phyloP scores from a whole-genome alignment of 1,140 invertebrate genomes.

The Drosophila busckii region DNA sequence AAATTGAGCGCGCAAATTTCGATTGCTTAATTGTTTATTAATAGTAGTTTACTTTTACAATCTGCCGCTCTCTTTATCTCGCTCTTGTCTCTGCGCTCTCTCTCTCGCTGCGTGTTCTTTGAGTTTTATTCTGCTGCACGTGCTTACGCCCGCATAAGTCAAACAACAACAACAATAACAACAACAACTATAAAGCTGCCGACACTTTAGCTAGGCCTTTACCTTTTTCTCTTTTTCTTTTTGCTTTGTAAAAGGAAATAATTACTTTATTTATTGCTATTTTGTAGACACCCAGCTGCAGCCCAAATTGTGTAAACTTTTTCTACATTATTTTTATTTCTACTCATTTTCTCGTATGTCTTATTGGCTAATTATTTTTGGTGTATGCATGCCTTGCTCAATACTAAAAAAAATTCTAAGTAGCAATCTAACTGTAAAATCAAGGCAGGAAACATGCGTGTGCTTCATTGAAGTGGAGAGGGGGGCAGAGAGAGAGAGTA shows the following conservation, averaged over 20 bases:
- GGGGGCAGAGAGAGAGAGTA: too few relatives aligned
- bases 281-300: slow-evolving; percentile 40
- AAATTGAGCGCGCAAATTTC: slow-evolving; percentile 22
- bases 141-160: slow-evolving; percentile 44
- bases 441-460: slow-evolving; percentile 50
- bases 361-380: slow-evolving; percentile 60
- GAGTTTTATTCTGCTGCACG: slow-evolving; percentile 29
- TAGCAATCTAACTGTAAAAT: slow-evolving; percentile 63
- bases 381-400: slow-evolving; percentile 20
- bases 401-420: slow-evolving; percentile 39
- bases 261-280: slow-evolving; percentile 64
- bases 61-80: slow-evolving; percentile 12
- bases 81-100: not conserved
- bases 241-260: slow-evolving; percentile 69
- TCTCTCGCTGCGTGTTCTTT: slow-evolving; percentile 12
- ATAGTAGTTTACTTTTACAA: too few relatives aligned
- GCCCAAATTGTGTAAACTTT: slow-evolving; percentile 56
- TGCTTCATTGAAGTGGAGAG: too few relatives aligned
- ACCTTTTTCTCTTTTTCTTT: slow-evolving; percentile 3
- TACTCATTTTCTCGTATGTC: slow-evolving; percentile 5
- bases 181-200: slow-evolving; percentile 3
- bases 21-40: slow-evolving; percentile 30
- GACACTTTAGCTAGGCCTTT: slow-evolving; percentile 12
- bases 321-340: slow-evolving; percentile 2
- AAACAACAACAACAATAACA: slow-evolving; percentile 26